phyloP scores from a whole-genome alignment of 2,113 vertebrate genomes.

The Egretta garzetta region DNA sequence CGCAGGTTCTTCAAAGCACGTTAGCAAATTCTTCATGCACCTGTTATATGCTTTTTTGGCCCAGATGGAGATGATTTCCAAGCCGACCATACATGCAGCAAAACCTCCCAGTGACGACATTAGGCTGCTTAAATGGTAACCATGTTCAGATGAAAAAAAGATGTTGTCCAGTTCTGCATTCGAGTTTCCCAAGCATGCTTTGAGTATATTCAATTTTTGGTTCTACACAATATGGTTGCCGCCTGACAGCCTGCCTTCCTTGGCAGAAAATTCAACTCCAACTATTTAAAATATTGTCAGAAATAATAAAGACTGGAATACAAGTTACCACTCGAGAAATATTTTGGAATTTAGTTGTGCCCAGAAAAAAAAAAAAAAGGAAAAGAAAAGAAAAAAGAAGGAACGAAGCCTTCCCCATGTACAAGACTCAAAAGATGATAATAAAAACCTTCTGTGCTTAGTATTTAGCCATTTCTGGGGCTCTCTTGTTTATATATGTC shows the following conservation, averaged over 20 bases:
- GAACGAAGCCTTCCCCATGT: neutral
- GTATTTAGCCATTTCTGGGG: conserved; percentile 5
- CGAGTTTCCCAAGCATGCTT: conserved; percentile 29
- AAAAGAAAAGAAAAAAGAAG: neutral
- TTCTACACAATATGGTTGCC: neutral
- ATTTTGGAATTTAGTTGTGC: conserved; percentile 21
- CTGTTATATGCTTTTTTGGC: conserved; percentile 54
- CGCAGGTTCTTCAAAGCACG: neutral
- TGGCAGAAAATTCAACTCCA: conserved; percentile 17
- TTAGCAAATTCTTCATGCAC: conserved; percentile 48
- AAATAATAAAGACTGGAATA: conserved; percentile 54
- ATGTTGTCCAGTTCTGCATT: neutral
- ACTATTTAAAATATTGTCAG: conserved; percentile 61
- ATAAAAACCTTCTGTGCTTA: conserved; percentile 63
- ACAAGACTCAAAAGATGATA: conserved; percentile 40
- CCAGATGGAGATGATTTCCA: conserved; percentile 34
- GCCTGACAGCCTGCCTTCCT: neutral
- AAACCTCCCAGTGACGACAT: conserved; percentile 58
- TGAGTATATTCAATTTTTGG: neutral
- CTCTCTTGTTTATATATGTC: conserved; percentile 11
- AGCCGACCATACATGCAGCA: conserved; percentile 54
- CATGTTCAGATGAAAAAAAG: conserved; percentile 65
- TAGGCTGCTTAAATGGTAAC: conserved; percentile 57
- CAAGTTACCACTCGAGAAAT: neutral
- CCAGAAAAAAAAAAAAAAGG: neutral